phyloP scores from a whole-genome alignment of 2,888 invertebrate genomes.

The Rhabditoides inermis region DNA sequence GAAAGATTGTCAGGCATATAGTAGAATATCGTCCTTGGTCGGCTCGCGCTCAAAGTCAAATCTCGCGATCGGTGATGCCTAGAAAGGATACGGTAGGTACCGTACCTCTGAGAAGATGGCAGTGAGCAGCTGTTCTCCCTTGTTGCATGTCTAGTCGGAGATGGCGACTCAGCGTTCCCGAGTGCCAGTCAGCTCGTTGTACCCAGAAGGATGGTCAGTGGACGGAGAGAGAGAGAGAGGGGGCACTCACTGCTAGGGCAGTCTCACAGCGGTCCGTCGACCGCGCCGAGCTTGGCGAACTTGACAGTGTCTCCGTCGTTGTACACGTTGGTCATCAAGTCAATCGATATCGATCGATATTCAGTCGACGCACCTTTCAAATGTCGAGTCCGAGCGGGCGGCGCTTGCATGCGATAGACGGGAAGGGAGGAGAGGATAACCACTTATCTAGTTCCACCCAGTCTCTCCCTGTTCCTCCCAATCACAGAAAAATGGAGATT shows the following conservation, averaged over 20 bases:
- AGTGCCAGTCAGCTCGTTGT: conserved; percentile 12
- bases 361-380: conserved; percentile 15
- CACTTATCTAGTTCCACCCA: conserved; percentile 30
- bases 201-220: conserved; percentile 11
- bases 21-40: conserved; percentile 19
- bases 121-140: conserved; percentile 4
- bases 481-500: too few relatives aligned
- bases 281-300: conserved; percentile 7
- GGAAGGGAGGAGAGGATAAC: conserved; percentile 23
- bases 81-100: background rate
- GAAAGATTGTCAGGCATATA: background rate
- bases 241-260: conserved; percentile 11
- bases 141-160: conserved; percentile 11
- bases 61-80: conserved; percentile 26
- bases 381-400: conserved; percentile 29
- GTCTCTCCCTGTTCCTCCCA: too few relatives aligned
- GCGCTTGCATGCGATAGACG: conserved; percentile 26
- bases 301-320: conserved; percentile 13
- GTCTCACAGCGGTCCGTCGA: conserved; percentile 5
- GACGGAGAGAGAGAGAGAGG: background rate
- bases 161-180: background rate
- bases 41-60: conserved; percentile 43
- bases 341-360: background rate
- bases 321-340: too few relatives aligned
- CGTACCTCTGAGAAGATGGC: conserved; percentile 12